These are phyloP conservation scores for Beris chalybata DNA, from an alignment of 2,888 invertebrate genomes.

Conservation along the genomic window DNA sequence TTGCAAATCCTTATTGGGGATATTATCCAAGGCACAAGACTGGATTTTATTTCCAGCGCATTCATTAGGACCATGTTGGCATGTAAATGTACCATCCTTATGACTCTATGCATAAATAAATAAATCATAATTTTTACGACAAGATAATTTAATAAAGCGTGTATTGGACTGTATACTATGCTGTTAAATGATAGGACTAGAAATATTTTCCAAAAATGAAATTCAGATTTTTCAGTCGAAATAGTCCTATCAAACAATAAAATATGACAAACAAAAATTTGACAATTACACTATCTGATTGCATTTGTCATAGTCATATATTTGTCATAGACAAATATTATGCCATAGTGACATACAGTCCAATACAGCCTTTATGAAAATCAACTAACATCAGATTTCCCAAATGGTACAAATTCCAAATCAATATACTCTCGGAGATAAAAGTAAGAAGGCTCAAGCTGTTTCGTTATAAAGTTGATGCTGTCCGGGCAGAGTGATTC, in stretches of 20 bases:
- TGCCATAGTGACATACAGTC: neutral
- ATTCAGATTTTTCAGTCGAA: too few species aligned
- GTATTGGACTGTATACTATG: too few species aligned
- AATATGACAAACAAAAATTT: too few species aligned
- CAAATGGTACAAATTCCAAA: constrained; percentile 64
- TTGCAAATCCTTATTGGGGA: constrained; percentile 51
- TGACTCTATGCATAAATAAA: constrained; percentile 43
- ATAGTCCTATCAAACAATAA: too few species aligned
- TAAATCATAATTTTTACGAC: neutral
- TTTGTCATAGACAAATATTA: neutral
- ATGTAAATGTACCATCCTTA: constrained; percentile 57
- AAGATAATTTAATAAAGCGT: neutral
- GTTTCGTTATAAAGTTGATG: constrained; percentile 59
- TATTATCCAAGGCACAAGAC: constrained; percentile 60
- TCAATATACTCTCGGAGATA: constrained; percentile 58
- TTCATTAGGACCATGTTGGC: constrained; percentile 67
- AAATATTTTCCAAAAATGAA: too few species aligned
- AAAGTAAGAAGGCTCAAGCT: constrained; percentile 60
- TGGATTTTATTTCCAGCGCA: constrained; percentile 66
- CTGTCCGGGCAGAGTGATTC: constrained; percentile 68
- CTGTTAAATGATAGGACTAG: too few species aligned
- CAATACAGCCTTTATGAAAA: neutral
- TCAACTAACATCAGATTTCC: constrained; percentile 62
- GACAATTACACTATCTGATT: too few species aligned
- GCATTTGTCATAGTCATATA: too few species aligned